A percentile compares a stretch with the other conserved stretches of the same genome.
phyloP scores from a whole-genome alignment of 2,113 vertebrate genomes.

The Tragelaphus strepsiceros region DNA sequence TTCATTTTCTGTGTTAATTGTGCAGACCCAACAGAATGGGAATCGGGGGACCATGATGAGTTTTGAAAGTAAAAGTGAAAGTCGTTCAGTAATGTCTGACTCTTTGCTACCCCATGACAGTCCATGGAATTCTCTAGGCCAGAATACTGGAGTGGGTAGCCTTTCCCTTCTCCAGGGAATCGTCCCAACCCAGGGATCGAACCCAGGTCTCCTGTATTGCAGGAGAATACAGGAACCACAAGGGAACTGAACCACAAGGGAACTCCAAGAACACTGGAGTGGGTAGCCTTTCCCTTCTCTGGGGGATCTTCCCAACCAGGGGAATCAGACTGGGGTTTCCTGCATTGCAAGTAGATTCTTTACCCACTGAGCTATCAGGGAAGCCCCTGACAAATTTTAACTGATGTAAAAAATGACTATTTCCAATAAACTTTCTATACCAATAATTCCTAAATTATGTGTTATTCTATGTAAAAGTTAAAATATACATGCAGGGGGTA shows the following conservation, averaged over 20 bases:
- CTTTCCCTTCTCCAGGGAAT: neutral
- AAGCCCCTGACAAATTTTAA: neutral
- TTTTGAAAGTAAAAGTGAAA: neutral
- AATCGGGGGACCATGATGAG: neutral
- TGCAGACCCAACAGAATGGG: neutral
- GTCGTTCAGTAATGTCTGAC: neutral
- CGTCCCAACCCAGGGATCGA: neutral
- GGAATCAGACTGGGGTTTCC: neutral
- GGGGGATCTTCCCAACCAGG: accelerated
- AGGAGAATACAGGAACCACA: no score
- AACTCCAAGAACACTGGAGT: neutral
- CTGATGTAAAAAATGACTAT: neutral
- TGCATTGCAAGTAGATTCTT: accelerated
- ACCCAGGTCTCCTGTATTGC: neutral
- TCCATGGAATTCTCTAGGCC: neutral
- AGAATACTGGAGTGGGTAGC: neutral
- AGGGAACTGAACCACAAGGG: neutral
- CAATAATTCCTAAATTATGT: neutral
- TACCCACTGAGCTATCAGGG: neutral
- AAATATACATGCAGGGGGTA: neutral
- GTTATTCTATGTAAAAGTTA: neutral
- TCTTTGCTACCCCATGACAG: neutral
- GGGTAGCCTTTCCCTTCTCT: neutral
- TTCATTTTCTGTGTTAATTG: neutral
- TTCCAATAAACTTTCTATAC: neutral